phyloP scores from a whole-genome alignment of 1,140 invertebrate genomes.

The Paraescarpia echinospica region DNA sequence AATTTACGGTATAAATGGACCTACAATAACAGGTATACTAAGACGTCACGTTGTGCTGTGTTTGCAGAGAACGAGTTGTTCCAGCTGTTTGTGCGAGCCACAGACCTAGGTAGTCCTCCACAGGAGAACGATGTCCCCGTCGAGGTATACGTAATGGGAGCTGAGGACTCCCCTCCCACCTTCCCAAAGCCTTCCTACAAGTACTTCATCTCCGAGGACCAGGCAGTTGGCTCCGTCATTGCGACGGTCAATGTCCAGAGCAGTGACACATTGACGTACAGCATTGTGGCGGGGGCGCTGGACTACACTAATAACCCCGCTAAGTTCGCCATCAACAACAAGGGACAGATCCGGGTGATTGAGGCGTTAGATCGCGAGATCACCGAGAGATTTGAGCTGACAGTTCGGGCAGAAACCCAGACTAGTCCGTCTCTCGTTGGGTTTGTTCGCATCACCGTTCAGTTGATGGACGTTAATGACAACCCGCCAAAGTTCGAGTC shows the following conservation, averaged over 20 bases:
- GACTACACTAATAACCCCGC: slow-evolving; percentile 42
- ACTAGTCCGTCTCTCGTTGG: slow-evolving; percentile 73
- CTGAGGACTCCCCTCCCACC: slow-evolving; percentile 70
- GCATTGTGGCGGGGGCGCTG: slow-evolving; percentile 67
- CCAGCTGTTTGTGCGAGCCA: slow-evolving; percentile 86
- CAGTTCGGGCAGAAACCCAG: slow-evolving; percentile 75
- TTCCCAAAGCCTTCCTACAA: slow-evolving; percentile 73
- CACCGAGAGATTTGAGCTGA: slow-evolving; percentile 72
- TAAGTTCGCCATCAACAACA: slow-evolving; percentile 74
- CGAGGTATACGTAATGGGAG: slow-evolving; percentile 73
- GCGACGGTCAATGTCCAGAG: slow-evolving; percentile 49
- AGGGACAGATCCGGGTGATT: slow-evolving; percentile 73
- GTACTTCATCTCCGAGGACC: slow-evolving; percentile 79
- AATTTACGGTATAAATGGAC: too few species aligned
- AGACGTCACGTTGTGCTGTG: slow-evolving; percentile 15
- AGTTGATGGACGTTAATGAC: slow-evolving; percentile 87
- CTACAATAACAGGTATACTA: too few species aligned
- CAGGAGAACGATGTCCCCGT: slow-evolving; percentile 78
- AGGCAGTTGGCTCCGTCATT: slow-evolving; percentile 62
- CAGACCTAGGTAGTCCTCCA: slow-evolving; percentile 72
- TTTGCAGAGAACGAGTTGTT: slow-evolving; percentile 75
- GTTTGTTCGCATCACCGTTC: slow-evolving; percentile 72
- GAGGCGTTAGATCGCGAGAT: slow-evolving; percentile 76
- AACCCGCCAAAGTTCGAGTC: slow-evolving; percentile 83
- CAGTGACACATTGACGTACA: slow-evolving; percentile 61